These are phyloP conservation scores for Acrobasis consociella DNA, from an alignment of 2,888 invertebrate genomes.

Conservation along the genomic window DNA sequence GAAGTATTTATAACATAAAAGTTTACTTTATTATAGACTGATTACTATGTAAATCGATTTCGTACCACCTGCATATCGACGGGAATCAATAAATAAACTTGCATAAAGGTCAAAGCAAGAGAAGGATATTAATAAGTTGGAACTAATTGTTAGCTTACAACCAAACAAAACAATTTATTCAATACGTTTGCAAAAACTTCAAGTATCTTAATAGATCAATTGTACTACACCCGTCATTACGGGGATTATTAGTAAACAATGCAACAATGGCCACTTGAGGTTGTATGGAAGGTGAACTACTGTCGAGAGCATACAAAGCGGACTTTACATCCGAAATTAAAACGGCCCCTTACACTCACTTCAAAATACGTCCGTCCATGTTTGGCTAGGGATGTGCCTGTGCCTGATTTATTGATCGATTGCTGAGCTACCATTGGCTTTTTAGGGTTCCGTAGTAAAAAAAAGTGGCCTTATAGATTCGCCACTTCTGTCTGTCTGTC, in stretches of 20 bases:
- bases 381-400: slow-evolving; percentile 6
- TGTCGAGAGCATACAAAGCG: slow-evolving; percentile 12
- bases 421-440: neutral
- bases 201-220: slow-evolving; percentile 8
- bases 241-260: slow-evolving; percentile 13
- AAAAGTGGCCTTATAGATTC: no score
- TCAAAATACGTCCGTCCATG: slow-evolving; percentile 12
- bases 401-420: neutral
- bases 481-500: no score
- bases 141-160: neutral
- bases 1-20: neutral
- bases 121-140: slow-evolving; percentile 44
- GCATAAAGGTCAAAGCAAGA: slow-evolving; percentile 5
- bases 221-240: slow-evolving; percentile 8
- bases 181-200: neutral
- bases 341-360: slow-evolving; percentile 15
- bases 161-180: neutral
- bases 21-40: slow-evolving; percentile 8
- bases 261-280: slow-evolving; percentile 13
- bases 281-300: slow-evolving; percentile 9
- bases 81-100: slow-evolving; percentile 25
- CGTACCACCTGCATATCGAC: slow-evolving; percentile 13
- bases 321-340: slow-evolving; percentile 6
- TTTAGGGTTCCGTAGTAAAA: no score
- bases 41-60: slow-evolving; percentile 17